Percentiles rank a stretch among this genome's conserved stretches.
Conservation (phyloP, 2,797 vertebrate species). For the Aplochiton taeniatus region DNA sequence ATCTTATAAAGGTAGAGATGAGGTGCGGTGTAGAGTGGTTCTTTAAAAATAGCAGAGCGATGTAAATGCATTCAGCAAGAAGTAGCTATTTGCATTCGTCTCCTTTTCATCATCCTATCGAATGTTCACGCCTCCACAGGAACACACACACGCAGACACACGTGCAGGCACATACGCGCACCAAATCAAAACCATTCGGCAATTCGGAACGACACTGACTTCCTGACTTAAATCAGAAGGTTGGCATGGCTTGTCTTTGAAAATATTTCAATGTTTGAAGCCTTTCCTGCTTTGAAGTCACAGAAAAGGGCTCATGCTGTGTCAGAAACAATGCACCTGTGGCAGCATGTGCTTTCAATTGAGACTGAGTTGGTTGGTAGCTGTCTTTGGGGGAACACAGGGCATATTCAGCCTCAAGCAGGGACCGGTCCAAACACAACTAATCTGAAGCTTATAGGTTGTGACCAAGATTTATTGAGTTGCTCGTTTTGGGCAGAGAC, state of each 20-base stretch:
- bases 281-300: conserved; percentile 19
- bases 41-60: conserved; percentile 16
- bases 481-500: conserved; percentile 40
- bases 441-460: conserved; percentile 15
- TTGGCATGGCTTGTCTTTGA: conserved; percentile 18
- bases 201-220: conserved; percentile 5
- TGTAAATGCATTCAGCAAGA: conserved; percentile 4
- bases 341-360: no score
- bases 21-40: not conserved
- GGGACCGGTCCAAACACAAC: no score
- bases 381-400: no score
- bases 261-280: conserved; percentile 17
- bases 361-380: no score
- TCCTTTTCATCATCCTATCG: no score
- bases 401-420: no score
- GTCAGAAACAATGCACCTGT: conserved; percentile 15
- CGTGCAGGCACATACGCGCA: not conserved
- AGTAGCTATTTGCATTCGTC: not conserved
- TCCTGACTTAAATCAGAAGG: conserved; percentile 1
- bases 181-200: not conserved
- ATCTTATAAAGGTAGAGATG: conserved; percentile 28
- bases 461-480: conserved; percentile 33
- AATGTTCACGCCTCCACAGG: not conserved
- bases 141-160: not conserved
- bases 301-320: conserved; percentile 11